Evolutionary conservation across 2,113 vertebrate genomes (phyloP).

Genomic region (Hippopotamus amphibius): DNA sequence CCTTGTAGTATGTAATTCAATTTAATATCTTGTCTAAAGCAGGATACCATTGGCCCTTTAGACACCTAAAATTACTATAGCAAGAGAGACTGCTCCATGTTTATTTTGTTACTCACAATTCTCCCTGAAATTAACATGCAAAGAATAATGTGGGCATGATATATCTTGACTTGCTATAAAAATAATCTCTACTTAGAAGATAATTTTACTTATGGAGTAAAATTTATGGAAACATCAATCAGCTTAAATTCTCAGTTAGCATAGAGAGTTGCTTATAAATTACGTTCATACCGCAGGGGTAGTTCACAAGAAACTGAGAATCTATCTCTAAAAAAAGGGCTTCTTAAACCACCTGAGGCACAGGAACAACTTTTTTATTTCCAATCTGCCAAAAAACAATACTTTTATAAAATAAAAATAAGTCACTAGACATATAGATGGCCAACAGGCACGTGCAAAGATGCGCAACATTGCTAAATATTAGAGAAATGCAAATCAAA

Average conservation of each 20-base stretch:
- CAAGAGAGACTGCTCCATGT: not conserved
- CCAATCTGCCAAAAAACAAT: not conserved
- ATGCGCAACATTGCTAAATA: not conserved
- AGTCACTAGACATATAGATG: not conserved
- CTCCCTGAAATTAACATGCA: slow-evolving; percentile 33
- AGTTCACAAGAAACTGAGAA: slow-evolving; percentile 31
- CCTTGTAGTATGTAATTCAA: not conserved
- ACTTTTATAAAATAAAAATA: slow-evolving; percentile 51
- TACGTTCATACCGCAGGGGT: not conserved
- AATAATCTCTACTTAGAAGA: slow-evolving; percentile 44
- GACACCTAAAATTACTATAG: not conserved
- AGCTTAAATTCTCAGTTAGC: not conserved
- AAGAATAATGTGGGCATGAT: not conserved
- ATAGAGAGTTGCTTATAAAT: not conserved
- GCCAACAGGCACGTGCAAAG: not conserved
- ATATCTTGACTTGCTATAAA: not conserved
- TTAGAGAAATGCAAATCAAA: not conserved
- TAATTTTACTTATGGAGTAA: slow-evolving; percentile 26
- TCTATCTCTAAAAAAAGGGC: not conserved
- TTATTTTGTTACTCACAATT: slow-evolving; percentile 23
- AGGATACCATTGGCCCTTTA: not conserved
- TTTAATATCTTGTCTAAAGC: not conserved
- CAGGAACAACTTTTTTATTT: slow-evolving; percentile 24
- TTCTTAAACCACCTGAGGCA: slow-evolving; percentile 23
- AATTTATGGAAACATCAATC: slow-evolving; percentile 30